These are phyloP conservation scores for Pogonomyrmex californicus DNA, from an alignment of 1,140 invertebrate species.

Conservation along the genomic window DNA sequence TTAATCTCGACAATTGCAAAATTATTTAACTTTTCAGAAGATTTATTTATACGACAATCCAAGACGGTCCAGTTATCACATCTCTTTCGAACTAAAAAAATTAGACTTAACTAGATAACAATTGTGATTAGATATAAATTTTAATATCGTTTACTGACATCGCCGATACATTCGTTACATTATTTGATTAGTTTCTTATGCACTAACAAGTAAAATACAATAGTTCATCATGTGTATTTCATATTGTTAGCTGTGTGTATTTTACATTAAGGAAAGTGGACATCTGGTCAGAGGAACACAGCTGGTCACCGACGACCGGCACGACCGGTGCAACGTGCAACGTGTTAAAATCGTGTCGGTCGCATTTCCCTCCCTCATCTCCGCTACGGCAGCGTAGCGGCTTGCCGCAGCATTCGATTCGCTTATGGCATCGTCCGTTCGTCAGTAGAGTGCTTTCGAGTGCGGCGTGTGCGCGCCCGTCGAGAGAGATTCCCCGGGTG, in stretches of 20 bases:
- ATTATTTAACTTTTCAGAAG: neutral
- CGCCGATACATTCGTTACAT: neutral
- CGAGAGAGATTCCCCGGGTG: conserved; percentile 41
- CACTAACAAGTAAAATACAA: neutral
- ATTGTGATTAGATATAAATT: neutral
- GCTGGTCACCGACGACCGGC: conserved; percentile 2
- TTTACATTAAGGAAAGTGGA: neutral
- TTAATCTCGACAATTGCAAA: neutral
- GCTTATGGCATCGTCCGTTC: conserved; percentile 63
- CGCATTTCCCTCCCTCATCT: conserved; percentile 63
- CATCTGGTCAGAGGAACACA: neutral
- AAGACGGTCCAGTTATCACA: neutral
- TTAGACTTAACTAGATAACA: neutral
- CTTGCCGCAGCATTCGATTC: conserved; percentile 50
- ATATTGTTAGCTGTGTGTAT: neutral
- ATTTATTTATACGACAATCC: neutral
- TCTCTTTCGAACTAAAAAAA: neutral
- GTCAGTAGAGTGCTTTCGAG: conserved; percentile 67
- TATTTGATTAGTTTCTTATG: neutral
- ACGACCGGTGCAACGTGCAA: neutral
- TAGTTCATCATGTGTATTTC: neutral
- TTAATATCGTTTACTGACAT: neutral
- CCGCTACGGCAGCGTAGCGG: conserved; percentile 20
- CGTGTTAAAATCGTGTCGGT: conserved; percentile 39
- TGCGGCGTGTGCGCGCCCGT: conserved; percentile 36